Percentiles rank a stretch among this genome's conserved stretches.
These are phyloP conservation scores for Drosophila kuntzei DNA, from an alignment of 2,888 invertebrate genomes.

Conservation along the genomic window DNA sequence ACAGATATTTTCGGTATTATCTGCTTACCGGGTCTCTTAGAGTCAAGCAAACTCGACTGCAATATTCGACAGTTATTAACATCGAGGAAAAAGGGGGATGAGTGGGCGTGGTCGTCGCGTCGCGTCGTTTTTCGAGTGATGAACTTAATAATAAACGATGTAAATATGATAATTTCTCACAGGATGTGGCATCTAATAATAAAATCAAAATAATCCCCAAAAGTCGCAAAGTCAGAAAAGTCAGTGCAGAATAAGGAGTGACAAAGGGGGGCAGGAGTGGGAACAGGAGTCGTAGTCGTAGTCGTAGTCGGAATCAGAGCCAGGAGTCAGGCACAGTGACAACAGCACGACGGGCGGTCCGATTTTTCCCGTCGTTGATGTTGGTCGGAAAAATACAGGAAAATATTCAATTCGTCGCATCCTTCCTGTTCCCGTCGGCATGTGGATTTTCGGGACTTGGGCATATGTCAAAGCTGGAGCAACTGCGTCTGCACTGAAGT, in stretches of 20 bases:
- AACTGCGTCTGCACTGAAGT: constrained; percentile 28
- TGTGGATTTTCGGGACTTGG: constrained; percentile 24
- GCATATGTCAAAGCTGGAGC: constrained; percentile 54
- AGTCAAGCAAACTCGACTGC: background rate
- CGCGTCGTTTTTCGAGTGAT: constrained; percentile 78
- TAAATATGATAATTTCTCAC: constrained; percentile 86
- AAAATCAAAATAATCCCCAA: constrained; percentile 85
- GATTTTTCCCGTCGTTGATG: constrained; percentile 2
- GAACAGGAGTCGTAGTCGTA: background rate
- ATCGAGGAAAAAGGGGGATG: background rate
- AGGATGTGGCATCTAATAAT: constrained; percentile 86
- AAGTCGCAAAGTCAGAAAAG: constrained; percentile 67
- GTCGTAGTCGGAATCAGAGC: background rate
- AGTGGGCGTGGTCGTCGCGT: background rate
- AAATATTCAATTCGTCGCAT: constrained; percentile 83
- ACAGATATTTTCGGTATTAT: no score
- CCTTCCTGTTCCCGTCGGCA: constrained; percentile 75
- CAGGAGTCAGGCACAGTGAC: constrained; percentile 45
- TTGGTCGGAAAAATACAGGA: constrained; percentile 58
- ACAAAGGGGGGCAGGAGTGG: background rate
- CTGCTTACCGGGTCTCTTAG: background rate
- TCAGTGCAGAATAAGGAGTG: constrained; percentile 18
- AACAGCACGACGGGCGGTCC: constrained; percentile 75
- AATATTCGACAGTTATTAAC: constrained; percentile 56
- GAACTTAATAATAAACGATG: constrained; percentile 86